phyloP scores from a whole-genome alignment of 2,888 invertebrate species.

The Masnerella sp. region DNA sequence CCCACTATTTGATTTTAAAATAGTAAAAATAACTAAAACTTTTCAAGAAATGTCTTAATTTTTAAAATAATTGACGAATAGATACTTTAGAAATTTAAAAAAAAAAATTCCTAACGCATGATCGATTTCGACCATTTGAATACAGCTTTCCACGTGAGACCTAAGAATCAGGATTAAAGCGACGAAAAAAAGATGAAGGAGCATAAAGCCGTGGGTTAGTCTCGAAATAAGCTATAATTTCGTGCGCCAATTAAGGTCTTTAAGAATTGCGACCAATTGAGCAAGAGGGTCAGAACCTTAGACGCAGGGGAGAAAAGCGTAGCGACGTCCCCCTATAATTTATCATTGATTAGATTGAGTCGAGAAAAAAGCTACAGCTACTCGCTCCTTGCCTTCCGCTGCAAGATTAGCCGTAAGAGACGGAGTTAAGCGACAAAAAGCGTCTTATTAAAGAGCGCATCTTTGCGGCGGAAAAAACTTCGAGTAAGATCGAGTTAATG shows the following conservation, averaged over 20 bases:
- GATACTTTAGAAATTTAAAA: too few species aligned
- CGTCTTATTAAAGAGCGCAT: slow-evolving; percentile 43
- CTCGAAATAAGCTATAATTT: slow-evolving; percentile 77
- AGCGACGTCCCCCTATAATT: slow-evolving; percentile 75
- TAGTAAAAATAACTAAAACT: too few species aligned
- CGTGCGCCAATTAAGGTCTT: slow-evolving; percentile 78
- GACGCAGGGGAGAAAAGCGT: slow-evolving; percentile 72
- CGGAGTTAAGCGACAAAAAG: slow-evolving; percentile 34
- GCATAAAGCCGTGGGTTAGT: slow-evolving; percentile 51
- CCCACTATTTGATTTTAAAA: too few species aligned
- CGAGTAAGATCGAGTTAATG: not conserved
- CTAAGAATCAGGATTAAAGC: slow-evolving; percentile 23
- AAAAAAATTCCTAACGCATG: too few species aligned
- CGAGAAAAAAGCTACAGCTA: slow-evolving; percentile 66
- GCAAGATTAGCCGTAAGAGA: slow-evolving; percentile 56
- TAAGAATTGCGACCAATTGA: slow-evolving; percentile 78
- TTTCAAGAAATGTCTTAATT: too few species aligned
- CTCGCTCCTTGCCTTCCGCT: slow-evolving; percentile 52
- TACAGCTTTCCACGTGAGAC: too few species aligned
- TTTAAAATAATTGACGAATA: too few species aligned
- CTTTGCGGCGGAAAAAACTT: slow-evolving; percentile 17
- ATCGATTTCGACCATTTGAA: too few species aligned
- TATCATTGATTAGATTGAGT: slow-evolving; percentile 77
- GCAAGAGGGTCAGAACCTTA: slow-evolving; percentile 76
- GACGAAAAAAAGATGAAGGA: slow-evolving; percentile 43